phyloP scores from a whole-genome alignment of 2,888 invertebrate species.

The Caenorhabditis doughertyi region DNA sequence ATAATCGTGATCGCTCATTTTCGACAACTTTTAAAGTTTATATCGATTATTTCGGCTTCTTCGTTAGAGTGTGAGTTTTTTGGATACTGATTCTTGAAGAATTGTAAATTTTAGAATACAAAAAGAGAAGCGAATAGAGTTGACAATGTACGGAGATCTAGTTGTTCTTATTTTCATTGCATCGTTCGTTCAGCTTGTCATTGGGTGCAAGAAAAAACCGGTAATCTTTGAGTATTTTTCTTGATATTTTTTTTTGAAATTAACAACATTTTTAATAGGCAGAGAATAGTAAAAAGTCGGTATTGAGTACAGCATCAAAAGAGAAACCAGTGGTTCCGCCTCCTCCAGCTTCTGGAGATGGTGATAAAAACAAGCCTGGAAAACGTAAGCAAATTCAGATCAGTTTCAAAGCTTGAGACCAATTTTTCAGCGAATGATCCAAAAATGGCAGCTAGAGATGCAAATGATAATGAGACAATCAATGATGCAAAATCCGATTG shows the following conservation, averaged over 20 bases:
- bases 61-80: background rate
- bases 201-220: slow-evolving; percentile 12
- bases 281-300: background rate
- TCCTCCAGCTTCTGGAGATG: background rate
- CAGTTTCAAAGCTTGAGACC: background rate
- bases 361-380: background rate
- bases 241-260: background rate
- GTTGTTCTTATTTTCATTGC: slow-evolving; percentile 5
- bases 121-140: background rate
- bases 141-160: slow-evolving; percentile 6
- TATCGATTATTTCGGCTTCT: background rate
- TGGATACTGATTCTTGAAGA: background rate
- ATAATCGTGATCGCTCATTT: background rate
- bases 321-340: background rate
- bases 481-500: slow-evolving; percentile 51
- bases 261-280: background rate
- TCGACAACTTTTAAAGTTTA: background rate
- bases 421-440: slow-evolving; percentile 15
- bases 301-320: background rate
- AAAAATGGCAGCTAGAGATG: background rate
- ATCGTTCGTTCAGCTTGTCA: background rate
- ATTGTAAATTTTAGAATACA: background rate
- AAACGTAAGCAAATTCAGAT: background rate
- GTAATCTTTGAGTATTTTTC: background rate
- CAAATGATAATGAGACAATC: slow-evolving; percentile 45